Evolutionary conservation across 1,140 invertebrate genomes (phyloP), one percentile per base, ranked within the genome.

Genomic region (Vanessa tameamea): DNA sequence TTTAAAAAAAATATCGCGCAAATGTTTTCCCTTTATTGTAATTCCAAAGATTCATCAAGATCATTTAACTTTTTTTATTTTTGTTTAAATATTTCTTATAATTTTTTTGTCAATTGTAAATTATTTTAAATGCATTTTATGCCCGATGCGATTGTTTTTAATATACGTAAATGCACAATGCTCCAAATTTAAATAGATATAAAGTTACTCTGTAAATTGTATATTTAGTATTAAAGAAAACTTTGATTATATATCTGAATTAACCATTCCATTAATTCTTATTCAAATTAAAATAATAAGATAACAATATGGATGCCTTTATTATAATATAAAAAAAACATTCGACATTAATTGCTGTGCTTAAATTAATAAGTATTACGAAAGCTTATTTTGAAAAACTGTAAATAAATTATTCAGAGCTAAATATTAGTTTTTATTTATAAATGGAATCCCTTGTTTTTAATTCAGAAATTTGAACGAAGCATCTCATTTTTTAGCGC

Each of bases 361-460:
- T 61, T 61, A 61, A 55, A 61, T 23, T 61, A 31, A 61, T 57
- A 23, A 16, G 13, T 61, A 61, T 61, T 61, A 61, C 31, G 8
- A n/a, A 61, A 59, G 57, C 57, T 59, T 59, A 59, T 59, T 53
- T 53, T 53, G 50, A 53, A 53, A 68, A 48, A 20, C 67, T 77
- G 75, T 77, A 77, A 77, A 77, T 77, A 77, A 73, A 77, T 37
- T 73, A 77, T 67, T 55, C 37, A 65, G n/a, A 75, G 47, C 20
- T 57, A 65, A 55, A 64, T 13, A 15, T 53, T 69, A 20, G 53
- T 16, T 75, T 55, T 47, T 50, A 37, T 61, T 72, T 65, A 26
- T 55, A 64, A n/a, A 47, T 55, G 1, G 43, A 13, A 63, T 51
- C n/a, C 15, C 4, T 53, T 12, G 2, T 48, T 12, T 13, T 48